phyloP scores from a whole-genome alignment of 2,888 invertebrate species.

The Gymnocheta viridis region DNA sequence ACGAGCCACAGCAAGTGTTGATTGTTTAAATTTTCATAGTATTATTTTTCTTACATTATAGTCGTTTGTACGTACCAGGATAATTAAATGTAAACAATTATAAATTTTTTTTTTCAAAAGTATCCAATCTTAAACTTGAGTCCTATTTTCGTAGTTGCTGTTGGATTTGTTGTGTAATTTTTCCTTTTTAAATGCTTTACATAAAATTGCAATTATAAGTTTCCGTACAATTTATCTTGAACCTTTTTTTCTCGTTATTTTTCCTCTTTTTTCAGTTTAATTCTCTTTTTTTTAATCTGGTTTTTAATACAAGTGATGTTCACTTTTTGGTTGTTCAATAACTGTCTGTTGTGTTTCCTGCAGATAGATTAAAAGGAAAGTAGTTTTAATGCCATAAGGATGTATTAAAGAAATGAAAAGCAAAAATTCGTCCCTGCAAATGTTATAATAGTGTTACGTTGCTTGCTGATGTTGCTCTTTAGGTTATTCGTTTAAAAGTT shows the following conservation, averaged over 20 bases:
- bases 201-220: slow-evolving; percentile 28
- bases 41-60: neutral
- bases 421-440: neutral
- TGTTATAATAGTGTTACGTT: neutral
- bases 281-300: neutral
- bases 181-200: slow-evolving; percentile 3
- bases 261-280: neutral
- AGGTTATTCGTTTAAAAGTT: neutral
- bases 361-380: slow-evolving; percentile 24
- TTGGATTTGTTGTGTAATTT: neutral
- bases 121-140: slow-evolving; percentile 43
- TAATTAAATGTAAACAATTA: slow-evolving; percentile 64
- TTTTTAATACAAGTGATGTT: neutral
- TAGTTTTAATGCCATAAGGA: slow-evolving; percentile 12
- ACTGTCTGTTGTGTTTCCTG: slow-evolving; percentile 44
- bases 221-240: slow-evolving; percentile 22
- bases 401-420: neutral
- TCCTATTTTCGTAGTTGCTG: neutral
- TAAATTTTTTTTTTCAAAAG: slow-evolving; percentile 33
- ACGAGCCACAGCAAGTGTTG: slow-evolving; percentile 62
- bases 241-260: neutral
- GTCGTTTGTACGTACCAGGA: neutral
- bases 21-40: slow-evolving; percentile 44
- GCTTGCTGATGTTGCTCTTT: neutral
- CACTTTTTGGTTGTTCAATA: slow-evolving; percentile 23